Evolutionary conservation across 1,140 invertebrate genomes (phyloP), one percentile per base, ranked within the genome.

Genomic region (Aphis gossypii): DNA sequence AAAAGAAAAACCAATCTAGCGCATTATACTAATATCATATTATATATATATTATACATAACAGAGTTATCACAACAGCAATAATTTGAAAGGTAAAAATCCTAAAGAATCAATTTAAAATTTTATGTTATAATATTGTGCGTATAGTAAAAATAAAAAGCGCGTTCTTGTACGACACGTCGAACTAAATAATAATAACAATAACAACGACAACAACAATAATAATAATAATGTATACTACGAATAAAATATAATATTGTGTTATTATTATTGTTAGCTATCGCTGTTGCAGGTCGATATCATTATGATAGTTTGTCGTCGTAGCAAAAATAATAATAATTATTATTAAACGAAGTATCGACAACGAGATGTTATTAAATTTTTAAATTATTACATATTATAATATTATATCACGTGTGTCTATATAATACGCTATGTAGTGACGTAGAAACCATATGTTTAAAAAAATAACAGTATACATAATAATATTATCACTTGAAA

Each of bases 91-190:
- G 60, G n/a, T n/a, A 76, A 18, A 68, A 35, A 76, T 76, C 14
- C 14, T 18, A 76, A 76, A n/a, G 60, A 76, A 76, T 76, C 14
- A 18, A n/a, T 76, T 18, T 18, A 76, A 76, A 76, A 76, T 41
- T 41, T 2, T 76, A 76, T 76, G 14, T 51, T 51, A 20, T 51
- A 51, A 51, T 51, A 51, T 18, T 51, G 60, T 76, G 60, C 60
- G 60, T 76, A 48, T 48, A 76, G n/a, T 76, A 76, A 76, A 76
- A 76, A 76, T 76, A 76, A 68, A 68, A 68, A 68, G 60, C 60
- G 30, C 60, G 30, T 68, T 68, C 30, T 68, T 21, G 30, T 30
- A 14, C 30, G 11, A n/a, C 60, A 6, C 23, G 30, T n/a, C 30
- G 9, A n/a, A 68, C 25, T 30, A 30, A 68, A 30, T 2, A 25